Conservation (phyloP, 1,140 invertebrate genomes). For the Nymphalis io region DNA sequence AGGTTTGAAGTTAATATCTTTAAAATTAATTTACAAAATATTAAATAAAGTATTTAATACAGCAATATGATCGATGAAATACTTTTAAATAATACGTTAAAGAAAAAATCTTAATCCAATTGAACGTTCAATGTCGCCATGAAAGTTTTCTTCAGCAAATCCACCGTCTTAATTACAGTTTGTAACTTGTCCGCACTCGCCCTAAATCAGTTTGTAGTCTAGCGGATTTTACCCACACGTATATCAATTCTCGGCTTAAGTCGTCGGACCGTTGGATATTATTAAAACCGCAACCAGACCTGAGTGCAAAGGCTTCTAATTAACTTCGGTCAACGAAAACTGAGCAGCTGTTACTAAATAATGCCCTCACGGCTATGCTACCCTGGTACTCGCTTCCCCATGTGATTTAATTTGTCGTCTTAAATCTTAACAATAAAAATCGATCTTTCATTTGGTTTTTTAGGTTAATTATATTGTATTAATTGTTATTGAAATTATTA, state of each 20-base stretch:
- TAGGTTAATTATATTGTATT: too few species aligned
- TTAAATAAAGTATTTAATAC: constrained; percentile 3
- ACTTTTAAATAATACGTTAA: not conserved
- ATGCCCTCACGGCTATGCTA: constrained; percentile 40
- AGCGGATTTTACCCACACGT: constrained; percentile 40
- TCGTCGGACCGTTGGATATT: constrained; percentile 54
- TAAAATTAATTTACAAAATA: too few species aligned
- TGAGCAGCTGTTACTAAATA: constrained; percentile 57
- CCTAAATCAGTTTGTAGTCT: constrained; percentile 22
- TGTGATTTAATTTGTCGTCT: constrained; percentile 9
- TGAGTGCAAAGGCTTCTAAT: constrained; percentile 59
- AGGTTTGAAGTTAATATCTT: too few species aligned
- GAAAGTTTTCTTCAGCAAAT: constrained; percentile 5
- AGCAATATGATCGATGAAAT: constrained; percentile 16
- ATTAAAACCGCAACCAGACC: constrained; percentile 63
- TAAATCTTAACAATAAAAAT: not conserved
- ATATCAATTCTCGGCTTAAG: constrained; percentile 59
- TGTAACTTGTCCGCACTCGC: constrained; percentile 5
- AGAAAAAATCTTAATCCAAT: not conserved
- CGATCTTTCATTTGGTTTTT: too few species aligned
- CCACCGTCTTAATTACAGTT: constrained; percentile 4
- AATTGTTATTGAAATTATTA: not conserved
- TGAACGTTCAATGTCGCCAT: not conserved
- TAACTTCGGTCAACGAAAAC: constrained; percentile 60
- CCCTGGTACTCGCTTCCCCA: constrained; percentile 39